phyloP scores from a whole-genome alignment of 2,888 invertebrate genomes.

The Schizotus pectinicornis region DNA sequence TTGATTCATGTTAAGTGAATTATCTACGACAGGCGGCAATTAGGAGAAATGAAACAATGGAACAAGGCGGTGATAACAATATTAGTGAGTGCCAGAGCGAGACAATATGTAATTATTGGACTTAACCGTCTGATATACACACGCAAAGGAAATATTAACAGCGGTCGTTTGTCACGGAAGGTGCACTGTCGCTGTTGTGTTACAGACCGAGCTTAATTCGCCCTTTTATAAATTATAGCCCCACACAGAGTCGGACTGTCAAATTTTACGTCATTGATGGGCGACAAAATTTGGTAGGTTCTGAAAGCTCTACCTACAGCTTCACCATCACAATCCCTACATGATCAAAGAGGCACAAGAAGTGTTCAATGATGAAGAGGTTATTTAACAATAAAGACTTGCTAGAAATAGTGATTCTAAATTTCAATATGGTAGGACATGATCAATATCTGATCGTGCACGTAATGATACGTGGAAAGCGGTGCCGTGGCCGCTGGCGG shows the following conservation, averaged over 20 bases:
- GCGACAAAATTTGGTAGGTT: no score
- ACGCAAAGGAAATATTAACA: conserved; percentile 52
- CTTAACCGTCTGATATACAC: conserved; percentile 45
- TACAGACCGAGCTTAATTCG: conserved; percentile 37
- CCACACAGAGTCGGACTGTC: background rate
- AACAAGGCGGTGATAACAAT: conserved; percentile 46
- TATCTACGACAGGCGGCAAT: conserved; percentile 31
- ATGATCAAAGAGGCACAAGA: no score
- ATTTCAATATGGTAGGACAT: no score
- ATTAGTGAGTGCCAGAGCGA: conserved; percentile 50
- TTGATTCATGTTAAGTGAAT: conserved; percentile 32
- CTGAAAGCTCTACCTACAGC: no score
- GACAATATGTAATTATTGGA: conserved; percentile 49
- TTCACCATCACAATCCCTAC: no score
- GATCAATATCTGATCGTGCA: no score
- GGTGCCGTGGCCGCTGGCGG: no score
- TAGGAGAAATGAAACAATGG: conserved; percentile 36
- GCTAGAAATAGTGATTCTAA: no score
- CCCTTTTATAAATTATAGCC: conserved; percentile 36
- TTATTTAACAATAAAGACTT: no score
- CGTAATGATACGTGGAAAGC: no score
- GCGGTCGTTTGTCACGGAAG: conserved; percentile 48
- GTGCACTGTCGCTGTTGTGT: conserved; percentile 33
- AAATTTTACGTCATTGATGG: no score
- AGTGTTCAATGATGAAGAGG: no score